Base-by-base conservation (phyloP, 1,140 invertebrate species). In the Aporrectodea caliginosa region DNA sequence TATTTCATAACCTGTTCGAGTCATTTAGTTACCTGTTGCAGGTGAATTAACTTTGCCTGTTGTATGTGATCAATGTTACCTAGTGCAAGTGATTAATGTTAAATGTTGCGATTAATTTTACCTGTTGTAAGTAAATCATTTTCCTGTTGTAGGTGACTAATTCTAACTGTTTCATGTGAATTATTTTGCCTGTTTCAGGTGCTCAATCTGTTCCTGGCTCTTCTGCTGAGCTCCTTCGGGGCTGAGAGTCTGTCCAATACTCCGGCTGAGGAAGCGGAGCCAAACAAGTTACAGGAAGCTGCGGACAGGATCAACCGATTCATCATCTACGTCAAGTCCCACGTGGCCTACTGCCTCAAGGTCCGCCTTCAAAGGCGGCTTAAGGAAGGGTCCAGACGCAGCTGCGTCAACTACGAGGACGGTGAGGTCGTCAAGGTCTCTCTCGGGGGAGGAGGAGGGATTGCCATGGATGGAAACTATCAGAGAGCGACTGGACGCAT, bases 201-300 rank as follows among this genome's bases (percentile, higher is more conserved):
- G 82, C 92, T 99, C 86, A 99, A 98, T 90, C 93, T 99, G 86
- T 98, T 98, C 93, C 94, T 99, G 91, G 97, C 96, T 88, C 92
- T 98, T 92, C 92, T 99, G 90, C 93, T 98, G 91, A 95, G 94
- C 89, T 98, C 97, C 89, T 99, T 98, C 88, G 96, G 97, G 87
- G 96, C 96, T 32, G 87, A 88, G 58, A 86, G 82, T 79, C 80
- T 89, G 29, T 82, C 83, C n/a, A 78, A 83, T 22, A 82, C 83
- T 27, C 81, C 84, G 68, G 82, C 83, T 1, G 87, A 86, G 27
- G 95, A 97, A 89, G 94, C 93, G 85, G 43, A 97, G 83, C 97
- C 96, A 1, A 98, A 98, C 88, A 98, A 98, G 92, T 94, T 99
- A 83, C 92, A 95, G 22, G 96, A 98, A 90, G 97, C 97, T 43